Conservation (phyloP, 2,888 invertebrate genomes). For the Hecatera dysodea region DNA sequence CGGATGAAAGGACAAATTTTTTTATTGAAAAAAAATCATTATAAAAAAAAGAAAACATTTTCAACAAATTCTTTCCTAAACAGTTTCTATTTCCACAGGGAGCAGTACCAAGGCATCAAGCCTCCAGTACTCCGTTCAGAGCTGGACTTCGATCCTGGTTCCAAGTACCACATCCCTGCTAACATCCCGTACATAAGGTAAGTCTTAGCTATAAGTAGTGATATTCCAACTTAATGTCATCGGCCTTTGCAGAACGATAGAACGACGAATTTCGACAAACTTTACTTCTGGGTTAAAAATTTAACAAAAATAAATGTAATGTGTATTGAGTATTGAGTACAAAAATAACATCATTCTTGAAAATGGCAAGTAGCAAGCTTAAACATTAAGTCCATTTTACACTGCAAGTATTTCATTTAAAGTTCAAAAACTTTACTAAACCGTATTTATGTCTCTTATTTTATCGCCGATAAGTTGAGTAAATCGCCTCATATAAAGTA, state of each 20-base stretch:
- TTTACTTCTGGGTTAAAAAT: too few relatives aligned
- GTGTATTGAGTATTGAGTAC: too few relatives aligned
- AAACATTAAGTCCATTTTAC: too few relatives aligned
- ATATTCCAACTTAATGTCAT: neutral
- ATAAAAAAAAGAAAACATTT: neutral
- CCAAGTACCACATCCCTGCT: slow-evolving; percentile 97
- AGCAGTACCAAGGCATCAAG: slow-evolving; percentile 96
- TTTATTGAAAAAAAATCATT: too few relatives aligned
- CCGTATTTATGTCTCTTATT: neutral
- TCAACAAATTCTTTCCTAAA: neutral
- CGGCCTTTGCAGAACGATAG: neutral
- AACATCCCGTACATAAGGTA: slow-evolving; percentile 97
- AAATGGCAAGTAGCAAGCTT: too few relatives aligned
- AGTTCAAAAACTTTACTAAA: neutral
- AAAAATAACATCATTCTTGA: too few relatives aligned
- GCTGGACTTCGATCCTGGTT: slow-evolving; percentile 97
- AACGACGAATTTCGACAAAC: too few relatives aligned
- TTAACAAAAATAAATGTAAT: too few relatives aligned
- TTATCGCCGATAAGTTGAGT: slow-evolving; percentile 17
- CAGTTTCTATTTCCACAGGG: slow-evolving; percentile 88
- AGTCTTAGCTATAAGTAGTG: slow-evolving; percentile 79
- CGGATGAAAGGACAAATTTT: too few relatives aligned
- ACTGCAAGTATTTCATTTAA: neutral
- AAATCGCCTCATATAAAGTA: slow-evolving; percentile 8
- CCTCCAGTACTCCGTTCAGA: slow-evolving; percentile 96